Evolutionary conservation across 2,888 invertebrate genomes (phyloP).

Genomic region (Latrodectus hesperus): DNA sequence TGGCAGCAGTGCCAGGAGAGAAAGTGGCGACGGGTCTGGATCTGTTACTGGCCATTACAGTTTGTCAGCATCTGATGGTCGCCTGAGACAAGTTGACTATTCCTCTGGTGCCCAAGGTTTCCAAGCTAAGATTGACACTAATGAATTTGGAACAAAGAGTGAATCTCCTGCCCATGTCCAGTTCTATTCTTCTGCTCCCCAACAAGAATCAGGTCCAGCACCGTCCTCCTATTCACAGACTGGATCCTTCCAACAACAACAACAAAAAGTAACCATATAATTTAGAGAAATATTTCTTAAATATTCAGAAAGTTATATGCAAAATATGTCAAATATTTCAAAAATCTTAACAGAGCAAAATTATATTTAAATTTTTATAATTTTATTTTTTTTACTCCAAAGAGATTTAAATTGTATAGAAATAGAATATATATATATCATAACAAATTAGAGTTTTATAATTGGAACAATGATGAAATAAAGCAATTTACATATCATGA

Average conservation of each 20-base stretch:
- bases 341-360: too few species aligned
- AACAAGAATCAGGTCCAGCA: slow-evolving; percentile 20
- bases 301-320: too few species aligned
- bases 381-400: too few species aligned
- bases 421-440: too few species aligned
- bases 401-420: too few species aligned
- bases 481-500: too few species aligned
- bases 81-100: slow-evolving; percentile 71
- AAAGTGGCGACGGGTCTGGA: slow-evolving; percentile 56
- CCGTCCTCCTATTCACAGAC: slow-evolving; percentile 10
- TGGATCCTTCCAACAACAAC: slow-evolving; percentile 5
- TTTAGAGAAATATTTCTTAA: too few species aligned
- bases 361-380: too few species aligned
- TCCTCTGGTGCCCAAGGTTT: slow-evolving; percentile 54
- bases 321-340: too few species aligned
- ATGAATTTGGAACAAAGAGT: slow-evolving; percentile 63
- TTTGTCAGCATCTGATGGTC: slow-evolving; percentile 47
- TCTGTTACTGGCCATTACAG: slow-evolving; percentile 61
- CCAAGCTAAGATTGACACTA: slow-evolving; percentile 56
- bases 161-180: slow-evolving; percentile 50
- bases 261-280: not conserved
- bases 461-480: too few species aligned
- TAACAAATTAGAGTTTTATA: too few species aligned
- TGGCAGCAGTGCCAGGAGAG: slow-evolving; percentile 45
- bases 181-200: slow-evolving; percentile 53